Evolutionary conservation across 2,888 invertebrate genomes (phyloP).

Genomic region (Amphipoea oculea): DNA sequence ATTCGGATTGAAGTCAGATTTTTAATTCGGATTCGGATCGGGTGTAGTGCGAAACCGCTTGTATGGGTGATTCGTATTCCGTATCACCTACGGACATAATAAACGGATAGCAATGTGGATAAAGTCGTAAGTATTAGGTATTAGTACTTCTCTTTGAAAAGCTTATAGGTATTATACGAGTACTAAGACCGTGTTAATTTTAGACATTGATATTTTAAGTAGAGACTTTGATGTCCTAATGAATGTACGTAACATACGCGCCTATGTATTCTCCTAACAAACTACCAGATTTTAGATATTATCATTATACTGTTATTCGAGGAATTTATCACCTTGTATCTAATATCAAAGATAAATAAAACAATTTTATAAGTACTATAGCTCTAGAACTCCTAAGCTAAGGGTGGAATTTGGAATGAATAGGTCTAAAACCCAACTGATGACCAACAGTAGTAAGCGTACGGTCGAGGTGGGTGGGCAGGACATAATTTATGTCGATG

Average conservation of each 20-base stretch:
- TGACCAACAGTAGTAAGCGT: not conserved
- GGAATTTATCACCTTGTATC: not conserved
- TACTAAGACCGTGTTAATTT: not conserved
- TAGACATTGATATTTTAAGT: not conserved
- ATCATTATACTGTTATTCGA: not conserved
- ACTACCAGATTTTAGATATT: not conserved
- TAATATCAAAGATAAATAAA: not conserved
- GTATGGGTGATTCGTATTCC: too few species aligned
- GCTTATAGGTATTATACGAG: not conserved
- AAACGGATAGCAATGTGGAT: too few species aligned
- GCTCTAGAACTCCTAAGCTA: not conserved
- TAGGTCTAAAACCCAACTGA: not conserved
- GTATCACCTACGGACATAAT: too few species aligned
- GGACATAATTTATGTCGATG: too few species aligned
- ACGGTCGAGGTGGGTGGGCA: not conserved
- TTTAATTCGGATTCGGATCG: too few species aligned
- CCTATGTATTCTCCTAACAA: not conserved
- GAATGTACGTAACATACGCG: not conserved
- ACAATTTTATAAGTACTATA: not conserved
- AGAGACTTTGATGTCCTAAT: constrained; percentile 15
- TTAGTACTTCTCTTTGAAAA: not conserved
- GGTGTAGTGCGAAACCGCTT: too few species aligned
- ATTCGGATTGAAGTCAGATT: too few species aligned
- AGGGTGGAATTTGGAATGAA: not conserved
- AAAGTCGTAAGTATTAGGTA: too few species aligned